Evolutionary conservation across 2,113 vertebrate species (phyloP).

Genomic region (Platichthys flesus): DNA sequence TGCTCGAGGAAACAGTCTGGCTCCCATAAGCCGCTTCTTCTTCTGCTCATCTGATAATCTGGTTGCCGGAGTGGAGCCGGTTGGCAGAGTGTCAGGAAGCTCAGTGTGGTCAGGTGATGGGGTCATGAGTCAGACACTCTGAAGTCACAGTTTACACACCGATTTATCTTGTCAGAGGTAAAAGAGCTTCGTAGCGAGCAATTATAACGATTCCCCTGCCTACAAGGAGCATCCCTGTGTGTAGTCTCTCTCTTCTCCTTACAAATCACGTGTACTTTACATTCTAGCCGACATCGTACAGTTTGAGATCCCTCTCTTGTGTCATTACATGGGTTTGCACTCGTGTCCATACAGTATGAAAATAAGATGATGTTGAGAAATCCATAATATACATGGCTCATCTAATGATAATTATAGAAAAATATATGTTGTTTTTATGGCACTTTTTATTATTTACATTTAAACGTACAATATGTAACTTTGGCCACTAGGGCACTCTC

Average conservation of each 20-base stretch:
- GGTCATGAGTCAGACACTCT: not conserved
- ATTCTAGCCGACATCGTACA: too few species aligned
- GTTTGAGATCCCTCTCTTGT: not conserved
- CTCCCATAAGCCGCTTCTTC: slow-evolving; percentile 62
- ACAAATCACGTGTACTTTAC: too few species aligned
- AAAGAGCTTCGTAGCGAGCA: not conserved
- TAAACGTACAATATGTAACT: too few species aligned
- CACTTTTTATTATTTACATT: too few species aligned
- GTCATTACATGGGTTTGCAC: too few species aligned
- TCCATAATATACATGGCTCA: too few species aligned
- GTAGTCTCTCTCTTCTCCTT: too few species aligned
- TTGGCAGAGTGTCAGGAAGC: not conserved
- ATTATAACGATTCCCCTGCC: not conserved
- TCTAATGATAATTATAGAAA: too few species aligned
- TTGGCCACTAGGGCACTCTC: too few species aligned
- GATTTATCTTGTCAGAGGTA: not conserved
- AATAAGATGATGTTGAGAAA: too few species aligned
- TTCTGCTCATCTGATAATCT: slow-evolving; percentile 61
- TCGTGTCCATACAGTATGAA: too few species aligned
- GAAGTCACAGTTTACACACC: not conserved
- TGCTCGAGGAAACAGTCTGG: slow-evolving; percentile 73
- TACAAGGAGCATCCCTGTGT: not conserved
- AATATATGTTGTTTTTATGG: too few species aligned
- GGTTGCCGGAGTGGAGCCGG: slow-evolving; percentile 6
- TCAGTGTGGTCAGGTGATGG: not conserved